Evolutionary conservation across 2,797 vertebrate genomes (phyloP), one percentile per base, ranked within the genome.

Genomic region (Buphagus erythrorhynchus): DNA sequence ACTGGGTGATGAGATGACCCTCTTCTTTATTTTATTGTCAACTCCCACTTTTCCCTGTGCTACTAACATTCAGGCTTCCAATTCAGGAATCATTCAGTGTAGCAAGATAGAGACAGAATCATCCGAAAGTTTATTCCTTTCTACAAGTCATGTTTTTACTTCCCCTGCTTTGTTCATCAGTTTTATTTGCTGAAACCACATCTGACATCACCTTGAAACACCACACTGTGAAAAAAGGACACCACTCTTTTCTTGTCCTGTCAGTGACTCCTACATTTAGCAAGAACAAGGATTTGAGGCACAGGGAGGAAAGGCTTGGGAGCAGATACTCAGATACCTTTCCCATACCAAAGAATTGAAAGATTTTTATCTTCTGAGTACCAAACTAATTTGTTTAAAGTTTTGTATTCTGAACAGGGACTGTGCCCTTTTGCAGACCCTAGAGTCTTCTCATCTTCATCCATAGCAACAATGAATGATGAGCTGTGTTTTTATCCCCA

Each of bases 31-130:
- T 72, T 92, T 78, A 12, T 62, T 51, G 29, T 38, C 17, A 83
- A 7, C 2, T 4, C 6, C 4, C 2, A 8, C 7, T 88, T 36
- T 48, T 76, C 6, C 29, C 8, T 0, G 1, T 66, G 38, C 20
- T 67, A 7, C 35, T 86, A 35, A 31, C 45, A n/a, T 6, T 7
- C n/a, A 88, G 42, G 29, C 16, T 55, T 36, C 69, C 31, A 73
- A 54, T 66, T 78, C 26, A 62, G 21, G 46, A 88, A 66, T 51
- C 3, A 33, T 74, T 93, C 2, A 11, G 9, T 26, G 21, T 15
- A 65, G 14, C 40, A 88, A 78, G 13, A 48, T 6, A 33, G 17
- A 81, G 21, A 67, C 24, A 74, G 61, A 88, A 54, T 65, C 0
- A 80, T 49, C n/a, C 1, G 5, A 45, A 61, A 51, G 9, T 45